Base-by-base conservation (phyloP, 2,797 vertebrate species). In the Clarias laeviceps region DNA sequence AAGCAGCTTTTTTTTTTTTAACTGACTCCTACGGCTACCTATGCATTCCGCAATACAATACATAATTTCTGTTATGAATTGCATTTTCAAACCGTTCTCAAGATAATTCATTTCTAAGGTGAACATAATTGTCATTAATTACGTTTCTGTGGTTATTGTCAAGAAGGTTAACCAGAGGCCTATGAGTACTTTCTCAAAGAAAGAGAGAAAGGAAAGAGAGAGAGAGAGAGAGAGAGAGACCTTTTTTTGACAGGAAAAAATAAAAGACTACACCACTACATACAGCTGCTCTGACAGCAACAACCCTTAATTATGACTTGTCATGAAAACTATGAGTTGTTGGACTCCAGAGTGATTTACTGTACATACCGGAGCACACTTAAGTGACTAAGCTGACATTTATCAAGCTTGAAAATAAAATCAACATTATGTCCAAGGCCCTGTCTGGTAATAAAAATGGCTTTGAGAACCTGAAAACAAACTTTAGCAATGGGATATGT, bases 271-370 rank as follows among this genome's bases (percentile, higher is more conserved):
- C 85, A 86, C 83, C 74, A 79, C 54, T 73, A 45, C 29, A 59
- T 64, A 66, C 56, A 37, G 56, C 81, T 45, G 65, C 24, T 83
- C 17, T 72, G 85, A 83, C 65, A 79, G 81, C 11, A 59, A 56
- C 57, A 83, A 73, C 82, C 74, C 82, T 83, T 83, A 83, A 86
- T 86, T 86, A 86, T 86, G 65, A 86, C 62, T 86, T 78, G 82
- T 83, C 66, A 86, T 83, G 74, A 83, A 86, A 86, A 70, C 61
- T 62, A 86, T 64, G 65, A 86, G 65, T 72, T 77, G 56, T 45
- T 56, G 40, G n/a, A 59, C 29, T 83, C 69, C 27, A 34, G 24
- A 82, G 66, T 70, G 85, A 78, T 68, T 82, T 86, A 70, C 54
- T 78, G 54, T 82, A 70, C 37, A 79, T 62, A 86, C 54, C 61